phyloP scores from a whole-genome alignment of 2,797 vertebrate species.

The Platalea minor region DNA sequence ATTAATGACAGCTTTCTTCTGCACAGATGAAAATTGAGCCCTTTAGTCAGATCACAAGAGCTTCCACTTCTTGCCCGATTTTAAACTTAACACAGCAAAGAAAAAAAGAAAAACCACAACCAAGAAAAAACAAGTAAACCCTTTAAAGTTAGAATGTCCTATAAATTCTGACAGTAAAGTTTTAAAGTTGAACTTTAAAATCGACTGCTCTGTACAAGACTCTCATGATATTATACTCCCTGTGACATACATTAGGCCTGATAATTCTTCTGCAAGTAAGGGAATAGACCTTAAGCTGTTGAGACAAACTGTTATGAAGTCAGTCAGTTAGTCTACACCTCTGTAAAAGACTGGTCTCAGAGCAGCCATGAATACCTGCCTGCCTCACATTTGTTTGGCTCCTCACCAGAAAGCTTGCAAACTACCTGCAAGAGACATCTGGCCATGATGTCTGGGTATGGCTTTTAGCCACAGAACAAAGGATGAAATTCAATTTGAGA shows the following conservation, averaged over 20 bases:
- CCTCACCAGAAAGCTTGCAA: not conserved
- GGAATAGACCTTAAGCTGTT: not conserved
- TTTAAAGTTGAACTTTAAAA: not conserved
- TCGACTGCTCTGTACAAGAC: not conserved
- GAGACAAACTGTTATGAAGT: not conserved
- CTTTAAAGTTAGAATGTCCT: not conserved
- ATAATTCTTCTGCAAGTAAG: not conserved
- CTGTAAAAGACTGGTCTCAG: not conserved
- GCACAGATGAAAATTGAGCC: not conserved
- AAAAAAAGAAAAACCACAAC: not conserved
- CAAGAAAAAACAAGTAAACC: not conserved
- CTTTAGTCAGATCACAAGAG: not conserved
- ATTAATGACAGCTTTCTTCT: slow-evolving; percentile 9
- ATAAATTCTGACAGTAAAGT: not conserved
- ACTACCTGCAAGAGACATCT: not conserved
- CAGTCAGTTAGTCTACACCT: not conserved
- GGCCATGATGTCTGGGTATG: not conserved
- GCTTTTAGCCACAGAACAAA: not conserved
- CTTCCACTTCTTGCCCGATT: not conserved
- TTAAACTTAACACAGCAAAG: not conserved
- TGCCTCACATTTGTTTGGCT: not conserved
- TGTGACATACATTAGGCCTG: not conserved
- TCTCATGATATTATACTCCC: not conserved
- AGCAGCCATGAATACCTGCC: not conserved
- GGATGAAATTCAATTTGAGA: not conserved